Percentiles rank a stretch among this genome's conserved stretches.
Conservation (phyloP, 2,113 vertebrate species). For the Dipodomys merriami region DNA sequence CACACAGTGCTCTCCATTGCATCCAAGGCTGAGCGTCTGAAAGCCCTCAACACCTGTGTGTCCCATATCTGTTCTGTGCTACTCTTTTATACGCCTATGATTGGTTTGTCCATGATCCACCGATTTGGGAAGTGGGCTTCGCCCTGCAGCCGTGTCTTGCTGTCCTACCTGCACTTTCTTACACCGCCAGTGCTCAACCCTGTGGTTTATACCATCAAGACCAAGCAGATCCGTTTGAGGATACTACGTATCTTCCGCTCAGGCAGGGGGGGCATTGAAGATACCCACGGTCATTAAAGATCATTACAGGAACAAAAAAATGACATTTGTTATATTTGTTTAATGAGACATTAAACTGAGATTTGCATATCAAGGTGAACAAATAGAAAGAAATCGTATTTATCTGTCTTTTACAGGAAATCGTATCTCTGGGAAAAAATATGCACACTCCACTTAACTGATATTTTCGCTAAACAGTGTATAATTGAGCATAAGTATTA, state of each 20-base stretch:
- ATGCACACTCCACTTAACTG: not conserved
- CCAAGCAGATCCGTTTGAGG: constrained; percentile 41
- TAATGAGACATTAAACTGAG: not conserved
- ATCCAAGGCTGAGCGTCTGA: constrained; percentile 52
- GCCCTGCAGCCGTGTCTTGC: not conserved
- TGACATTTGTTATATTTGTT: not conserved
- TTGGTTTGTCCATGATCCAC: constrained; percentile 66
- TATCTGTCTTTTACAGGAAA: not conserved
- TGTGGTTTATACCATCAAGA: constrained; percentile 59
- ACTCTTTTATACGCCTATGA: constrained; percentile 58
- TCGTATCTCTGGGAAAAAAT: not conserved
- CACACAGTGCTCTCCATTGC: constrained; percentile 59
- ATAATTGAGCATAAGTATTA: not conserved
- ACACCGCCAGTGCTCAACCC: constrained; percentile 67
- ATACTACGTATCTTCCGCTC: not conserved
- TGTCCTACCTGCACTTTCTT: constrained; percentile 69
- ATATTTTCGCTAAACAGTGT: not conserved
- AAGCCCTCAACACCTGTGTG: constrained; percentile 73
- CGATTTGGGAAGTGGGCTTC: constrained; percentile 31
- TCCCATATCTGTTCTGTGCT: constrained; percentile 65
- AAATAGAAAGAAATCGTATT: not conserved
- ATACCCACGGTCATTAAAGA: not conserved
- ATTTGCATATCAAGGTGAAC: not conserved
- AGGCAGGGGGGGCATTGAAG: not conserved
- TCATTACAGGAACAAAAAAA: not conserved